Conservation (phyloP, 2,797 vertebrate genomes). For the Diglossa cyanea region DNA sequence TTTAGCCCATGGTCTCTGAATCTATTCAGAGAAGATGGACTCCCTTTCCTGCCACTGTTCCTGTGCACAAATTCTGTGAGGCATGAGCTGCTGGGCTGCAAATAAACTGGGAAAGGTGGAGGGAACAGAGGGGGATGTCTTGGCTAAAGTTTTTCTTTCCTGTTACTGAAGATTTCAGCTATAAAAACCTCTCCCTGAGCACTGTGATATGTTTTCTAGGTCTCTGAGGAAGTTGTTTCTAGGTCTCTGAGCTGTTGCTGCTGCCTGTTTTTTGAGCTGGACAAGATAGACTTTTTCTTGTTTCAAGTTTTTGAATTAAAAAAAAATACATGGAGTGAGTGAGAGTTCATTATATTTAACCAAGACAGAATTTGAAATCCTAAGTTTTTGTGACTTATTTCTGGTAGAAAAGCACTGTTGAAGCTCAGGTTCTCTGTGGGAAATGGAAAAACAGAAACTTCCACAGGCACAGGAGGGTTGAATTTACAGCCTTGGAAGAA, state of each 20-base stretch:
- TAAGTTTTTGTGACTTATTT: neutral
- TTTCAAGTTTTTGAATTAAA: neutral
- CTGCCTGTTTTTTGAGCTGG: neutral
- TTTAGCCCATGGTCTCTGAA: neutral
- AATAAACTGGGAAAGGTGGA: neutral
- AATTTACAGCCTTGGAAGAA: neutral
- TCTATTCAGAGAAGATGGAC: neutral
- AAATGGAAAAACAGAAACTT: neutral
- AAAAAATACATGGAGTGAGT: neutral
- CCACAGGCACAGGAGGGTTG: neutral
- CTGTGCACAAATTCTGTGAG: fast-evolving
- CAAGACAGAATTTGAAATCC: neutral
- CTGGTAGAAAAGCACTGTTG: neutral
- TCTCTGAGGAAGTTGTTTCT: neutral
- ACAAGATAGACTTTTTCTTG: neutral
- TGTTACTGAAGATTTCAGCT: neutral
- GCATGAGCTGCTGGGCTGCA: neutral
- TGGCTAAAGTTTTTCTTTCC: neutral
- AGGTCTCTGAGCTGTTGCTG: neutral
- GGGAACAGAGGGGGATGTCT: neutral
- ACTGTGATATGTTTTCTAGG: neutral
- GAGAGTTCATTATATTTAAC: neutral
- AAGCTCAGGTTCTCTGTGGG: neutral
- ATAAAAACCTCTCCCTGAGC: neutral
- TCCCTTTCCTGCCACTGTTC: neutral